Evolutionary conservation across 2,797 vertebrate genomes (phyloP).

Genomic region (Miichthys miiuy): DNA sequence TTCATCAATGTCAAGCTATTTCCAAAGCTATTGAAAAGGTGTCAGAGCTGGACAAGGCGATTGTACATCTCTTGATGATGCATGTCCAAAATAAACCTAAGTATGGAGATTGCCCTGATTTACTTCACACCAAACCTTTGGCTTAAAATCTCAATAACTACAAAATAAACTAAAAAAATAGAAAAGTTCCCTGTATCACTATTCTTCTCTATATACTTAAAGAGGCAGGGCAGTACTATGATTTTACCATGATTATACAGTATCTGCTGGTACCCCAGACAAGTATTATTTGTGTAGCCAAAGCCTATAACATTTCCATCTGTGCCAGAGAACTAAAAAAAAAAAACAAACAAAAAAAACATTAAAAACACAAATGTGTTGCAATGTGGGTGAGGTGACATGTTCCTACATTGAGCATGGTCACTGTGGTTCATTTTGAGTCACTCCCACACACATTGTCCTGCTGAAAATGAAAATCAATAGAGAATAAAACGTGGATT

Average conservation of each 20-base stretch:
- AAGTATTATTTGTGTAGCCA: too few relatives aligned
- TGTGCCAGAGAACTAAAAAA: too few relatives aligned
- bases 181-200: background rate
- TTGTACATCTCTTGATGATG: background rate
- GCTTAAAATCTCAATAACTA: background rate
- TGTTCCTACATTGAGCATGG: background rate
- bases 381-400: background rate
- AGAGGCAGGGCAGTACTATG: too few relatives aligned
- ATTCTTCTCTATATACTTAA: too few relatives aligned
- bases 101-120: background rate
- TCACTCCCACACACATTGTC: background rate
- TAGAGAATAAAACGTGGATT: background rate
- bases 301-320: too few relatives aligned
- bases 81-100: background rate
- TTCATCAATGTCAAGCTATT: slow-evolving; percentile 5
- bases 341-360: too few relatives aligned
- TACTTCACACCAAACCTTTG: background rate
- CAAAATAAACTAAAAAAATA: background rate
- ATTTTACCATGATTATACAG: too few relatives aligned
- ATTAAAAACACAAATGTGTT: slow-evolving; percentile 1
- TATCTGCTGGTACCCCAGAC: too few relatives aligned
- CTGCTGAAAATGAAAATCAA: background rate
- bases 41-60: background rate
- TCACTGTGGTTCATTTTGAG: background rate
- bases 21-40: background rate